A percentile compares a stretch with the other conserved stretches of the same genome.
Conservation (phyloP, 2,113 vertebrate species). For the Nothocercus julius region DNA sequence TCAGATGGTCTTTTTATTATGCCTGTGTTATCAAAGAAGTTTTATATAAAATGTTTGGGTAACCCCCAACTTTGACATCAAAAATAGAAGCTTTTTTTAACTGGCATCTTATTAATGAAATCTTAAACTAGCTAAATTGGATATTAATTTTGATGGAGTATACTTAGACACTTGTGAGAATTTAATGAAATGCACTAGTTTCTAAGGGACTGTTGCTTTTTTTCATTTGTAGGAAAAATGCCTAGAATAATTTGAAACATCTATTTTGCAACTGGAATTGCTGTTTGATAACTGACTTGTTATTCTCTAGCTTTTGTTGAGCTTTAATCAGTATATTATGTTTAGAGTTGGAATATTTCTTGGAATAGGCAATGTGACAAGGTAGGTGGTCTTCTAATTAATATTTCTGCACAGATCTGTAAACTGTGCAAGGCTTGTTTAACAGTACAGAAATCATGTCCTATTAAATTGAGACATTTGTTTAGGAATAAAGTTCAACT, state of each 20-base stretch:
- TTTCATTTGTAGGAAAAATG: not conserved
- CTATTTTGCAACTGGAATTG: not conserved
- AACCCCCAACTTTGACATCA: not conserved
- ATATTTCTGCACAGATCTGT: slow-evolving; percentile 53
- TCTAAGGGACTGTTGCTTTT: not conserved
- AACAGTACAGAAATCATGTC: slow-evolving; percentile 49
- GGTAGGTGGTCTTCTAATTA: slow-evolving; percentile 71
- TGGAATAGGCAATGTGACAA: slow-evolving; percentile 28
- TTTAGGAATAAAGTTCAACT: slow-evolving; percentile 60
- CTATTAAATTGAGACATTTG: slow-evolving; percentile 46
- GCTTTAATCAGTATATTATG: slow-evolving; percentile 7
- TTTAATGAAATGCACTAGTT: not conserved
- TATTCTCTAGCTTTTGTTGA: not conserved
- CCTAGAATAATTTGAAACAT: not conserved
- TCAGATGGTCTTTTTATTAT: not conserved
- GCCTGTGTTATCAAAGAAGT: not conserved
- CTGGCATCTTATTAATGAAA: not conserved
- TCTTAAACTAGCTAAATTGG: not conserved
- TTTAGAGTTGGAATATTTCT: slow-evolving; percentile 51
- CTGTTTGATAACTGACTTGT: not conserved
- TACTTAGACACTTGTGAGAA: not conserved
- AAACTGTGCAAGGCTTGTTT: slow-evolving; percentile 62
- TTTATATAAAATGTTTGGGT: not conserved
- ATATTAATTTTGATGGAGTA: not conserved
- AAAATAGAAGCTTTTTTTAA: not conserved